These are phyloP conservation scores for Lycaena phlaeas DNA, from an alignment of 2,888 invertebrate genomes.

Conservation along the genomic window DNA sequence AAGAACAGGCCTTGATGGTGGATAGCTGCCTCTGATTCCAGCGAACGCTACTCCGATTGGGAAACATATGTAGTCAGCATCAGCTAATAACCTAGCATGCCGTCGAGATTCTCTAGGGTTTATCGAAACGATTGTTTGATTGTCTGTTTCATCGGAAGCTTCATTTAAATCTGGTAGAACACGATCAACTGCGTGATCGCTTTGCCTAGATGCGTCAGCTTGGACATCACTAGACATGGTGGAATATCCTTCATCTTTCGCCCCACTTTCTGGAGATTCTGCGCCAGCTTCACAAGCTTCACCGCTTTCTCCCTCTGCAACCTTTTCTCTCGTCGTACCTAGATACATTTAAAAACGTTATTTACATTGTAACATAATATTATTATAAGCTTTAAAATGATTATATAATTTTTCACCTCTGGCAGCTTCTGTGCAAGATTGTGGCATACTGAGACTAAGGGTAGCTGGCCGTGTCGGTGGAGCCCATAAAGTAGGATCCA, in stretches of 20 bases:
- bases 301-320: constrained; percentile 52
- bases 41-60: constrained; percentile 77
- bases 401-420: constrained; percentile 30
- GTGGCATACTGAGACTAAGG: constrained; percentile 78
- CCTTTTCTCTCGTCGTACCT: constrained; percentile 49
- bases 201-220: constrained; percentile 77
- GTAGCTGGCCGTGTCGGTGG: constrained; percentile 79
- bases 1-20: constrained; percentile 78
- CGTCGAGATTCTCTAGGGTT: constrained; percentile 62
- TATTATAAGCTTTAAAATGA: background rate
- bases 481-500: constrained; percentile 79
- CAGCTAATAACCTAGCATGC: constrained; percentile 73
- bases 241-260: constrained; percentile 86
- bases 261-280: constrained; percentile 83
- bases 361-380: too few relatives aligned
- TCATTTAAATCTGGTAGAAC: constrained; percentile 82
- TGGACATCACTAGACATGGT: constrained; percentile 89
- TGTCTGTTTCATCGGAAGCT: constrained; percentile 80
- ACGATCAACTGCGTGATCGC: constrained; percentile 68
- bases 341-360: constrained; percentile 20
- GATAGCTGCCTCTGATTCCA: constrained; percentile 80
- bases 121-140: constrained; percentile 68
- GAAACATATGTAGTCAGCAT: constrained; percentile 79
- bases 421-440: constrained; percentile 48
- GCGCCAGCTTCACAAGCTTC: constrained; percentile 79